Conservation (phyloP, 2,113 vertebrate genomes). For the Coryphaenoides rupestris region DNA sequence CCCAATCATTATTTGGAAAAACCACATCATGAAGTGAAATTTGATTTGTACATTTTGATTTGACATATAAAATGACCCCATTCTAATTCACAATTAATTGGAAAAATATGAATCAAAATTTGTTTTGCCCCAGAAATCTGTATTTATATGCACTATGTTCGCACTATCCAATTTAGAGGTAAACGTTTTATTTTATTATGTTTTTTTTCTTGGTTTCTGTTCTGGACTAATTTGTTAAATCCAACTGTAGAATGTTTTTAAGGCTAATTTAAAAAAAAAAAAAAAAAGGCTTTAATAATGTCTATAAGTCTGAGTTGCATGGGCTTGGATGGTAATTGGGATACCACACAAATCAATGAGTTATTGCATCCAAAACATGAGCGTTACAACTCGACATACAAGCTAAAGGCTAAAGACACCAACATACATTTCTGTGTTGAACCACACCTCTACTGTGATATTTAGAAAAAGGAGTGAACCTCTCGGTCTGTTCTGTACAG, state of each 20-base stretch:
- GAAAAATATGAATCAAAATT: conserved; percentile 38
- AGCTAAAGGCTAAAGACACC: conserved; percentile 77
- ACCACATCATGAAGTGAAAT: conserved; percentile 48
- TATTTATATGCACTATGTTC: conserved; percentile 72
- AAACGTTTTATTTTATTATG: conserved; percentile 25
- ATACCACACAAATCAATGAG: conserved; percentile 30
- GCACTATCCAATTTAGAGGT: conserved; percentile 58
- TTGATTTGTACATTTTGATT: conserved; percentile 66
- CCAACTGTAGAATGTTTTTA: conserved; percentile 68
- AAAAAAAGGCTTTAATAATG: conserved; percentile 69
- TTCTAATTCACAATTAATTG: conserved; percentile 54
- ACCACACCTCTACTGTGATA: conserved; percentile 74
- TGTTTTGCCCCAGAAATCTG: conserved; percentile 57
- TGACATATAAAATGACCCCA: conserved; percentile 52
- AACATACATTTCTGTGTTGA: conserved; percentile 71
- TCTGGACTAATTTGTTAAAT: conserved; percentile 61
- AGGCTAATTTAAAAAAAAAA: conserved; percentile 50
- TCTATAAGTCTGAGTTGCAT: conserved; percentile 49
- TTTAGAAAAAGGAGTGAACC: conserved; percentile 64
- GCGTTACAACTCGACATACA: conserved; percentile 74
- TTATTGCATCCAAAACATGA: conserved; percentile 34
- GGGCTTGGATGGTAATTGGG: conserved; percentile 38
- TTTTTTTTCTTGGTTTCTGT: conserved; percentile 36
- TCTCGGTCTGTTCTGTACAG: conserved; percentile 90
- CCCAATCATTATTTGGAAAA: conserved; percentile 51